These are phyloP conservation scores for Morelia viridis DNA, from an alignment of 2,797 vertebrate genomes.

Conservation along the genomic window DNA sequence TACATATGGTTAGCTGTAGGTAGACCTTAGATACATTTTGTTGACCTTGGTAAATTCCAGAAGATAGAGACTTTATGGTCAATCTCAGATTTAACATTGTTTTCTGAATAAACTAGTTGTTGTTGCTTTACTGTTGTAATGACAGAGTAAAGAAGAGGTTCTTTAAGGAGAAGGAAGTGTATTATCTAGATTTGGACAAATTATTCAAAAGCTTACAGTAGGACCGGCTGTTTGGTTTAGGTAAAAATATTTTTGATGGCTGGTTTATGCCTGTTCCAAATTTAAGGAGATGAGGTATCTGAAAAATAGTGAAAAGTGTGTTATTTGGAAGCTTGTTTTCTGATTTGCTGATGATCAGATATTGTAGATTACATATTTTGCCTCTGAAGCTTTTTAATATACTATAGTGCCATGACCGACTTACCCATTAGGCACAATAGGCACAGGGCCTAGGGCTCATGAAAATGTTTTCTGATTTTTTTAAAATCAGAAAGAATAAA, in stretches of 20 bases:
- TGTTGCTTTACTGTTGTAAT: background rate
- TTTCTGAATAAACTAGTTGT: background rate
- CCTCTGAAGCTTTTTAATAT: background rate
- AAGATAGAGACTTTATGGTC: conserved; percentile 11
- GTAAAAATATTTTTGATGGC: background rate
- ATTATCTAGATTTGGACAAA: background rate
- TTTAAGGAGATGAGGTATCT: background rate
- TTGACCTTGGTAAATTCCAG: background rate
- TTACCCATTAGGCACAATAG: background rate
- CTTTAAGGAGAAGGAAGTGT: background rate
- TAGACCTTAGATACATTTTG: conserved; percentile 9
- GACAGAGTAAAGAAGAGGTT: background rate
- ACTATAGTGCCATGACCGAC: background rate
- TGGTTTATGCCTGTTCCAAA: background rate
- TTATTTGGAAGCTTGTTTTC: background rate
- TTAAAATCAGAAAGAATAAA: background rate
- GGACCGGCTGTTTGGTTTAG: background rate
- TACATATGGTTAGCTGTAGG: background rate
- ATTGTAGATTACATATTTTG: background rate
- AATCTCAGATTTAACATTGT: background rate
- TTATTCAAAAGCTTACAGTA: background rate
- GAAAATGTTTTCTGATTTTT: background rate
- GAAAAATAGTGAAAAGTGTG: background rate
- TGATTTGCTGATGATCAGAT: background rate
- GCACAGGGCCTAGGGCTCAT: background rate